Evolutionary conservation across 2,113 vertebrate genomes (phyloP), one percentile per base, ranked within the genome.

Genomic region (Oncorhynchus mykiss): DNA sequence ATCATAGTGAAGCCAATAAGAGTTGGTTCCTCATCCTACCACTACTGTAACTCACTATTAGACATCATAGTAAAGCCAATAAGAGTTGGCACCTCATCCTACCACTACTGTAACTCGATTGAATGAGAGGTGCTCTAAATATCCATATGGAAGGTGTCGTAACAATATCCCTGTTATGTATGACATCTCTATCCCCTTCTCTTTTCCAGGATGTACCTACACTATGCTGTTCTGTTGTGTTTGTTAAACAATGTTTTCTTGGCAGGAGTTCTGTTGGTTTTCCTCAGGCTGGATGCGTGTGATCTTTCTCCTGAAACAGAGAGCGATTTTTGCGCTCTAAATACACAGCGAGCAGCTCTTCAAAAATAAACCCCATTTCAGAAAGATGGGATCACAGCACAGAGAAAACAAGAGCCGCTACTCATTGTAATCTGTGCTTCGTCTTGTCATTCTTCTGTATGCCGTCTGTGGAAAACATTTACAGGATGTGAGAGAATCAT

Each of bases 251-350:
- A 73, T 74, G 29, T 34, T 70, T 70, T 77, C 67, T 81, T 81
- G 75, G 76, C 68, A 71, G 68, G 66, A 67, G 69, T 72, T 78
- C 65, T 78, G 73, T 75, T 74, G 54, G 71, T 82, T 75, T 75
- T 72, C 73, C 69, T 75, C 34, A 34, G 76, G 79, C 59, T 66
- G 71, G 72, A 31, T 72, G 68, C 27, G 24, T 74, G 78, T 73
- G 78, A 80, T 77, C 67, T 76, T 69, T 72, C 51, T 69, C 73
- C 65, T 74, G 78, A 68, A 77, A 80, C 68, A 45, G 22, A 27
- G 65, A 60, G 48, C 72, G 34, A 75, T 71, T 75, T 57, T 11
- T 5, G 64, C 18, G 31, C 77, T 78, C 70, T 77, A 78, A 77
- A 83, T 80, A 80, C 68, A 80, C 78, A 59, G 51, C 51, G 5